Evolutionary conservation across 2,797 vertebrate genomes (phyloP), one percentile per base, ranked within the genome.

Genomic region (Adelosebastes latens): DNA sequence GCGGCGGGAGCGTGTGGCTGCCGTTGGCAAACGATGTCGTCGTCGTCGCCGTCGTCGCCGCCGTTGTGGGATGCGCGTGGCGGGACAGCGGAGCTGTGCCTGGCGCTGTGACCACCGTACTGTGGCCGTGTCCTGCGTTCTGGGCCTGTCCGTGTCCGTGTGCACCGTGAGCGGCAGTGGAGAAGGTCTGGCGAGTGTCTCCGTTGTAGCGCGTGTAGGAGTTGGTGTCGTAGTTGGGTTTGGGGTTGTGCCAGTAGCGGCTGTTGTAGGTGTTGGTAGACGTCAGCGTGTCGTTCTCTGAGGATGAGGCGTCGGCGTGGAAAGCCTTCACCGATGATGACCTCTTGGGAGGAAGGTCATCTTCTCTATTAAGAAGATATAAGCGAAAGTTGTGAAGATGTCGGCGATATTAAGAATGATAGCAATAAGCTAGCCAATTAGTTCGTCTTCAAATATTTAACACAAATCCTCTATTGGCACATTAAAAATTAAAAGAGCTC

Each of bases 231-330:
- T 95, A 94, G 88, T 95, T 98, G 82, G 95, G 95, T 93, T 98
- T 98, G 60, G 97, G 96, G 81, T 97, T 97, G 18, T 96, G 97
- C 99, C 99, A 99, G 94, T 97, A 99, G 84, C 97, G 97, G 87
- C 98, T 99, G 95, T 98, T 99, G 94, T 97, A 99, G 65, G 98
- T 99, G 94, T 99, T 99, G 88, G 97, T 98, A 25, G 99, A 99
- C 2, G 98, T 99, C 76, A 99, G 92, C 0, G 98, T 99, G 94
- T 99, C 98, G 0, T 99, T 99, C 92, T 99, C 99, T 0, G 98
- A 99, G 1, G 98, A 99, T 3, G 99, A 99, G 0, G 97, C 97
- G 0, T 99, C 98, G 0, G 97, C 96, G 0, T 98, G 98, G 93
- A 99, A 99, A 8, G 97, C 98, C 94, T 99, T 99, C 64, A 96